Conservation (phyloP, 2,797 vertebrate species). For the Amblyraja radiata region DNA sequence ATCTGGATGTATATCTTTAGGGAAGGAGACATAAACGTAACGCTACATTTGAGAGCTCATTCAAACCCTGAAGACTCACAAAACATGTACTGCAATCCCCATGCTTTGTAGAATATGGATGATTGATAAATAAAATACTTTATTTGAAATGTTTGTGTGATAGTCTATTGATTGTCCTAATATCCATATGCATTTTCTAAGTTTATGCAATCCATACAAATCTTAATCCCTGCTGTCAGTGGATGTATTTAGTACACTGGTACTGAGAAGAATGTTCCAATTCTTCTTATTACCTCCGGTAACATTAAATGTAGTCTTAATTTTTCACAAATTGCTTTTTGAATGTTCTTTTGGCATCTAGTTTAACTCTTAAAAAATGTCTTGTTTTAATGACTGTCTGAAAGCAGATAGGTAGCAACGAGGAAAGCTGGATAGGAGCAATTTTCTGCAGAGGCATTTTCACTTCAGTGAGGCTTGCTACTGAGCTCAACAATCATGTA, state of each 20-base stretch:
- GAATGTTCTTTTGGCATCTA: background rate
- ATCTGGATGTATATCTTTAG: too few species aligned
- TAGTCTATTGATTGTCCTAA: background rate
- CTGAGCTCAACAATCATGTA: background rate
- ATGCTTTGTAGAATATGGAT: too few species aligned
- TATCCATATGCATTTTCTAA: background rate
- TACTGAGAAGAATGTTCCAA: background rate
- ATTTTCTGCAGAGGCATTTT: background rate
- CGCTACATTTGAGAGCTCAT: too few species aligned
- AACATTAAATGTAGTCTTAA: background rate
- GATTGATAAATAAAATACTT: background rate
- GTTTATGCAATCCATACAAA: background rate
- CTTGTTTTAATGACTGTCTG: too few species aligned
- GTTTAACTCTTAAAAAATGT: background rate
- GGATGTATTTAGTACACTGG: background rate
- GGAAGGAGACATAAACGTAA: too few species aligned
- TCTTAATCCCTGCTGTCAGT: background rate
- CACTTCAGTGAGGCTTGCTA: background rate
- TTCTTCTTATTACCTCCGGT: background rate
- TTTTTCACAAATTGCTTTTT: background rate
- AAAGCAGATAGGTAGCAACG: background rate
- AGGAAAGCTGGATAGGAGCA: background rate
- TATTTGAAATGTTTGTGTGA: background rate
- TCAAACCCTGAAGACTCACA: too few species aligned
- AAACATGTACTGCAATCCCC: too few species aligned